phyloP scores from a whole-genome alignment of 2,888 invertebrate genomes.

The Ophraella communa region DNA sequence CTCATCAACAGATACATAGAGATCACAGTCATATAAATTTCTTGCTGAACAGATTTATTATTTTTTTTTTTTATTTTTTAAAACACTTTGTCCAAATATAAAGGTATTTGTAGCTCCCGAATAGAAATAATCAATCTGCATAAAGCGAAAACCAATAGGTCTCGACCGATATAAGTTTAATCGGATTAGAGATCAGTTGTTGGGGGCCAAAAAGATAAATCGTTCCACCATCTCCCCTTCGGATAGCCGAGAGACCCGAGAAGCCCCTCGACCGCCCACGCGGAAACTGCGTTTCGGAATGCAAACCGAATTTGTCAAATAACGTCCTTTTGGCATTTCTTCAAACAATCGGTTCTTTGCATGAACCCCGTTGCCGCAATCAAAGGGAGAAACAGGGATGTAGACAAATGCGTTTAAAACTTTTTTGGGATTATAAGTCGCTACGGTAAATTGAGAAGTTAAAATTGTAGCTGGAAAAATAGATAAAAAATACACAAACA shows the following conservation, averaged over 20 bases:
- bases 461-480: background rate
- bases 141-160: slow-evolving; percentile 11
- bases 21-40: too few species aligned
- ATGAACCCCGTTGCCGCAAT: slow-evolving; percentile 39
- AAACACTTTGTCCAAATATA: background rate
- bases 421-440: background rate
- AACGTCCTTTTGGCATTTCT: slow-evolving; percentile 52
- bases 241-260: slow-evolving; percentile 2
- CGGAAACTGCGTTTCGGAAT: slow-evolving; percentile 58
- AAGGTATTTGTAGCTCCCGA: background rate
- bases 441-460: background rate
- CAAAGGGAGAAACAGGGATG: slow-evolving; percentile 29
- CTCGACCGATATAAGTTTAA: slow-evolving; percentile 15
- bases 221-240: slow-evolving; percentile 16
- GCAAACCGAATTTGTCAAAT: slow-evolving; percentile 60
- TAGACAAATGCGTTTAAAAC: slow-evolving; percentile 3
- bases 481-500: background rate
- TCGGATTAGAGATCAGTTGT: slow-evolving; percentile 16
- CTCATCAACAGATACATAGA: too few species aligned
- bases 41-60: too few species aligned
- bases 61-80: background rate
- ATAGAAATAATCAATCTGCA: slow-evolving; percentile 2
- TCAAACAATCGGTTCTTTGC: slow-evolving; percentile 52
- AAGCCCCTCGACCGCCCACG: slow-evolving; percentile 37
- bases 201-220: slow-evolving; percentile 20